phyloP scores from a whole-genome alignment of 2,797 vertebrate species.

The Champsocephalus gunnari region DNA sequence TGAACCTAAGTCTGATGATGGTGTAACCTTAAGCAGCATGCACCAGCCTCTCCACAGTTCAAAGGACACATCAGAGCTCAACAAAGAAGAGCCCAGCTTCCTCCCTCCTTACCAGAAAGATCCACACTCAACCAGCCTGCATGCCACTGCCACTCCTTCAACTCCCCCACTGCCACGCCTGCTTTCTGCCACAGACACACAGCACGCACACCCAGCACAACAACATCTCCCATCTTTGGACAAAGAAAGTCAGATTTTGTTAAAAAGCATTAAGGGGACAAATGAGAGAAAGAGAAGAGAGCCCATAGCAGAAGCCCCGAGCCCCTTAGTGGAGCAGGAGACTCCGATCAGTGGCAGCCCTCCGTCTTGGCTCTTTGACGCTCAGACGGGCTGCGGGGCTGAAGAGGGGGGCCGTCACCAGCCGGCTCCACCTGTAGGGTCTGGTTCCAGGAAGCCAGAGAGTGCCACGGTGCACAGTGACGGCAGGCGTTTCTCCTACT shows the following conservation, averaged over 20 bases:
- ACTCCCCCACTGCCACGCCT: background rate
- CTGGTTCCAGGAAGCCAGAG: accelerated
- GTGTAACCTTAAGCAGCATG: constrained; percentile 23
- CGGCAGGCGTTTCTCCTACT: constrained; percentile 58
- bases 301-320: background rate
- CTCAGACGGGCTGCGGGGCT: background rate
- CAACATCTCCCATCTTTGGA: background rate
- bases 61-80: constrained; percentile 8
- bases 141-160: background rate
- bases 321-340: constrained; percentile 2
- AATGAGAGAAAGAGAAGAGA: constrained; percentile 40
- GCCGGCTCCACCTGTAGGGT: background rate
- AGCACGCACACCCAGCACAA: accelerated
- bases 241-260: background rate
- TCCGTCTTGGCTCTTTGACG: constrained; percentile 75
- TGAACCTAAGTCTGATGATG: accelerated
- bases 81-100: constrained; percentile 33
- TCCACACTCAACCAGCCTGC: background rate
- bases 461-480: constrained; percentile 49
- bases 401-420: constrained; percentile 1
- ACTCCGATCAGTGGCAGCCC: constrained; percentile 33
- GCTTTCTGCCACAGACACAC: background rate
- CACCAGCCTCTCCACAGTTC: constrained; percentile 21
- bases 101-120: constrained; percentile 67
- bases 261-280: background rate